Conservation (phyloP, 2,113 vertebrate species). For the Phalacrocorax aristotelis region DNA sequence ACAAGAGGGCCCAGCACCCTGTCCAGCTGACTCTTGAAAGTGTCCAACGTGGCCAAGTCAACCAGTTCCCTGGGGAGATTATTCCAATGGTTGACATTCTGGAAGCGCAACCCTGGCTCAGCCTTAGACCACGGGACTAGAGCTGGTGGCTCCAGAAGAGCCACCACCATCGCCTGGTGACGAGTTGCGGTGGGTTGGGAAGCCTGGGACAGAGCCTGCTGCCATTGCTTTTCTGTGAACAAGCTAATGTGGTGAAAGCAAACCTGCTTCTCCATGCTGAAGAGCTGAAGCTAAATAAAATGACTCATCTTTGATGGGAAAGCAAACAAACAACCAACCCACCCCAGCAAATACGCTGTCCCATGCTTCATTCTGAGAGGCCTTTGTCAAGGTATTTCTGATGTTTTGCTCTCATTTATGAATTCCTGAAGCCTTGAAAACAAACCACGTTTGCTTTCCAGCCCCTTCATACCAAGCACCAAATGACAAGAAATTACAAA, state of each 20-base stretch:
- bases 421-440: background rate
- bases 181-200: fast-evolving
- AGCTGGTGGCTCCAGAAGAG: background rate
- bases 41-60: too few relatives aligned
- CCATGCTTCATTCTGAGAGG: fast-evolving
- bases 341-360: background rate
- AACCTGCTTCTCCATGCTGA: fast-evolving
- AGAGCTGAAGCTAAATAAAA: background rate
- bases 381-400: background rate
- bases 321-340: background rate
- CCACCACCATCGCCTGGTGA: fast-evolving
- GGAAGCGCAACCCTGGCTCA: background rate
- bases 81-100: background rate
- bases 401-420: background rate
- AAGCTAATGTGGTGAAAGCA: background rate
- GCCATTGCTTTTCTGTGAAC: background rate
- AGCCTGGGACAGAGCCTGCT: fast-evolving
- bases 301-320: background rate
- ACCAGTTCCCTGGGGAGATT: too few relatives aligned
- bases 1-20: too few relatives aligned
- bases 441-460: background rate
- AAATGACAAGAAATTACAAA: background rate
- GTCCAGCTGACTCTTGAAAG: too few relatives aligned
- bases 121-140: fast-evolving
- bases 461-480: background rate